Evolutionary conservation across 2,888 invertebrate genomes (phyloP).

Genomic region (Platypus cylindrus): DNA sequence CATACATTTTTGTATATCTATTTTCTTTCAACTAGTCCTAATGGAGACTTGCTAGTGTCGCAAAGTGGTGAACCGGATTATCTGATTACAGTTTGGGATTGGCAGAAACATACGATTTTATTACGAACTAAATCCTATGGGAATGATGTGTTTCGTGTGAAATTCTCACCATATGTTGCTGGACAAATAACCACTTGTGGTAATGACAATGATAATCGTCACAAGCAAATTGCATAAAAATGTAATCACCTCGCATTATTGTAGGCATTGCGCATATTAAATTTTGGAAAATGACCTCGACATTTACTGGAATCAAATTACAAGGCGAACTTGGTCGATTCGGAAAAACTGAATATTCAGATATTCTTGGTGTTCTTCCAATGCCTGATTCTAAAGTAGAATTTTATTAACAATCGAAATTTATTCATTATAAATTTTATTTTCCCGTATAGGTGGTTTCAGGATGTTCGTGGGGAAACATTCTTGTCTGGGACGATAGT

Average conservation of each 20-base stretch:
- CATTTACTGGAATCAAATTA: slow-evolving; percentile 83
- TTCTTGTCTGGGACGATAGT: slow-evolving; percentile 83
- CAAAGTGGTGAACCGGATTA: slow-evolving; percentile 80
- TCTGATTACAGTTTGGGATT: slow-evolving; percentile 80
- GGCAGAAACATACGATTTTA: slow-evolving; percentile 63
- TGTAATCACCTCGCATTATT: slow-evolving; percentile 8
- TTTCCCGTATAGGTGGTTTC: slow-evolving; percentile 60
- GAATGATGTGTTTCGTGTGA: slow-evolving; percentile 64
- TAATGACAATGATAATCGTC: slow-evolving; percentile 20
- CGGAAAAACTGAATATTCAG: slow-evolving; percentile 85
- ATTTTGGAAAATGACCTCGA: slow-evolving; percentile 87
- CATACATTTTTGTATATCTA: slow-evolving; percentile 13
- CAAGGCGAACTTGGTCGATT: slow-evolving; percentile 82
- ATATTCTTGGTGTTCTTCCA: slow-evolving; percentile 71
- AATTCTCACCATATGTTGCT: slow-evolving; percentile 70
- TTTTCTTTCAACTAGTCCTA: slow-evolving; percentile 61
- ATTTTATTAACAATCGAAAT: not conserved
- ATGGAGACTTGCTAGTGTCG: slow-evolving; percentile 67
- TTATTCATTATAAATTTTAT: slow-evolving; percentile 1
- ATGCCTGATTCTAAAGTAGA: slow-evolving; percentile 78
- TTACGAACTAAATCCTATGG: slow-evolving; percentile 72
- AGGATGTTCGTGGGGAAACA: slow-evolving; percentile 83
- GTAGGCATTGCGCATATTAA: slow-evolving; percentile 64
- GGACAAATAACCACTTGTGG: slow-evolving; percentile 72
- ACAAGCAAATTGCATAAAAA: not conserved